These are phyloP conservation scores for Opisthograptis luteolata DNA, from an alignment of 2,888 invertebrate genomes.

Conservation along the genomic window DNA sequence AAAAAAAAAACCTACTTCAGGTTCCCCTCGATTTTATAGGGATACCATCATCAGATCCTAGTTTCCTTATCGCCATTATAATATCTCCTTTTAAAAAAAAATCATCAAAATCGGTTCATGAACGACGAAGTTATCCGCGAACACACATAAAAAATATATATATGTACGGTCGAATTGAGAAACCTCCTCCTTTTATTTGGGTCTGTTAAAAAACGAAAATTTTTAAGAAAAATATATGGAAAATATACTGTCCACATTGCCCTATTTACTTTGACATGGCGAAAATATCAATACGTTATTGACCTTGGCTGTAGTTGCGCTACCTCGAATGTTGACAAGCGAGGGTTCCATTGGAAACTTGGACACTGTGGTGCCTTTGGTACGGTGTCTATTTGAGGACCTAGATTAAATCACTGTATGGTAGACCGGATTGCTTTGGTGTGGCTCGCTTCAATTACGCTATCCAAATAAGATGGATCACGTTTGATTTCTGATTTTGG, in stretches of 20 bases:
- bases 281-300: constrained; percentile 2
- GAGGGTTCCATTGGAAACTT: constrained; percentile 18
- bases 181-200: background rate
- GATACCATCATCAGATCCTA: no score
- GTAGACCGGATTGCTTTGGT: constrained; percentile 14
- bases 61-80: no score
- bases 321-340: constrained; percentile 43
- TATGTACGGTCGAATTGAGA: no score
- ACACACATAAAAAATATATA: no score
- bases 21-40: no score
- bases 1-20: no score
- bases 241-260: background rate
- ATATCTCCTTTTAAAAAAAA: no score
- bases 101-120: no score
- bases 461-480: constrained; percentile 17
- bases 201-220: background rate
- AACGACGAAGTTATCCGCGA: no score
- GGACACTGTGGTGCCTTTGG: constrained; percentile 1
- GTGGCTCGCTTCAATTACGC: constrained; percentile 21
- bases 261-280: background rate
- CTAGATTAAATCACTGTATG: constrained; percentile 1
- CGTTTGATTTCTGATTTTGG: constrained; percentile 3
- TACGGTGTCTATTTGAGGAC: constrained; percentile 14
- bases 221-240: background rate
- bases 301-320: no score